Evolutionary conservation across 1,140 invertebrate genomes (phyloP), one percentile per base, ranked within the genome.

Genomic region (Goniozus legneri): DNA sequence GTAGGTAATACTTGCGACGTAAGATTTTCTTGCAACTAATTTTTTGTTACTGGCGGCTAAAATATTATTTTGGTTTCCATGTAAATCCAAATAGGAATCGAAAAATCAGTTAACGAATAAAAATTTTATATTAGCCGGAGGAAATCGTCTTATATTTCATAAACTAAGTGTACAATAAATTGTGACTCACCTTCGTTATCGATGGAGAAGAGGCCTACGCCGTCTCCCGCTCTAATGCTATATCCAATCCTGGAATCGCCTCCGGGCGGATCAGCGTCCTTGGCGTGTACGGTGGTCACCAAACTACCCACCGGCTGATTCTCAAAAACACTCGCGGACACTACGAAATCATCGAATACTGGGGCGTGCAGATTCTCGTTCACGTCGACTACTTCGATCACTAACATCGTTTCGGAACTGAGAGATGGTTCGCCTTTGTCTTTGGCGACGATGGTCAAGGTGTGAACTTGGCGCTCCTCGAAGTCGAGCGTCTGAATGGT

Each of bases 371-470:
- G 71, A 71, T 96, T 96, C 70, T 97, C 92, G 67, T 97, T 93
- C 8, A 97, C 92, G 75, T 97, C 92, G 33, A 91, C 84, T 16
- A 98, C 84, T 67, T 96, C 89, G 4, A 98, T 83, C 12, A 90
- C 82, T 14, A 92, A 78, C 33, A 84, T 84, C 24, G 86, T 84
- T 56, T 91, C 86, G 0, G 88, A 83, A 16, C 81, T 83, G 30
- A 92, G 69, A 0, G 85, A 76, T 0, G 88, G 87, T 30, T 79
- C 81, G 3, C 90, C 91, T 2, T 83, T 79, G 76, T 97, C 94
- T 13, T 81, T 82, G 0, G 91, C 94, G 22, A 84, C 79, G 31
- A 93, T 87, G 21, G 86, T 88, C 30, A 97, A 76, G 59, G 88
- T 92, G 71, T 96, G 92, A 35, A 92, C 82, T 69, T 93, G 91